Evolutionary conservation across 2,888 invertebrate genomes (phyloP).

Genomic region (Drosophila vallismaia): DNA sequence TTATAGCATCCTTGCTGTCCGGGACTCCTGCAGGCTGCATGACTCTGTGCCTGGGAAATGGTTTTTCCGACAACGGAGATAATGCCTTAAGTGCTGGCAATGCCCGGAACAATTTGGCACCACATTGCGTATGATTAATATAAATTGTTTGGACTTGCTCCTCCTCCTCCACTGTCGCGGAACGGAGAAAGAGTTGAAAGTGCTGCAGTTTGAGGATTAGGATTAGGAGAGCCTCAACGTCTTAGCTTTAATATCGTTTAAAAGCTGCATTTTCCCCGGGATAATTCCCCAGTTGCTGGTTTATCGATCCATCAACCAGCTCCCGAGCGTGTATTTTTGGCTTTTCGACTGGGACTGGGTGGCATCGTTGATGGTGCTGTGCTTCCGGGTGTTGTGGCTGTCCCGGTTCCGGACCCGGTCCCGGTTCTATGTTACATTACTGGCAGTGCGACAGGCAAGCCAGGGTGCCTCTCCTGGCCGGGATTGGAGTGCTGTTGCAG

Average conservation of each 20-base stretch:
- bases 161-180: no score
- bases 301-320: conserved; percentile 32
- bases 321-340: conserved; percentile 30
- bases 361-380: conserved; percentile 14
- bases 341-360: conserved; percentile 42
- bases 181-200: no score
- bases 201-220: no score
- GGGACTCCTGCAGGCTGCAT: conserved; percentile 20
- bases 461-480: conserved; percentile 6
- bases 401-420: conserved; percentile 32
- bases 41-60: conserved; percentile 27
- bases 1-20: conserved; percentile 19
- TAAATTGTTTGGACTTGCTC: conserved; percentile 52
- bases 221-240: neutral
- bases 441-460: conserved; percentile 42
- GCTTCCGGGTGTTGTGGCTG: conserved; percentile 24
- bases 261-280: no score
- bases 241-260: neutral
- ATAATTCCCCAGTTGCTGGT: neutral
- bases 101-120: conserved; percentile 60
- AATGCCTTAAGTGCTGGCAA: conserved; percentile 24
- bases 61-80: conserved; percentile 10
- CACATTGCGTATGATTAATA: conserved; percentile 70
- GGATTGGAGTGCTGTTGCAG: conserved; percentile 24
- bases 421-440: conserved; percentile 62